phyloP scores from a whole-genome alignment of 2,113 vertebrate genomes.

The Mormyrus iriodes region DNA sequence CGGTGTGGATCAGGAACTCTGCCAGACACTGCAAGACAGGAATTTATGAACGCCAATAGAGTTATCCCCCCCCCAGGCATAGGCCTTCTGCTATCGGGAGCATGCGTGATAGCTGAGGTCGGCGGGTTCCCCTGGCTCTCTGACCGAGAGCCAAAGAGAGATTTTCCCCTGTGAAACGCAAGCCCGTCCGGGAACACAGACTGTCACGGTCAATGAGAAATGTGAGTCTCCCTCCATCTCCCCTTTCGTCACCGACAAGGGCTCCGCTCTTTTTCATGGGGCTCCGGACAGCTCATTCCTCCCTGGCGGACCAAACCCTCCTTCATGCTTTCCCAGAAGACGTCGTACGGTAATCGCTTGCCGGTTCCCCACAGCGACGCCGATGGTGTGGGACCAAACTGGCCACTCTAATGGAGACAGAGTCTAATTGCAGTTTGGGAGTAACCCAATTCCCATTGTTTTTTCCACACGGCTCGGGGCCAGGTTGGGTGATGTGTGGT shows the following conservation, averaged over 20 bases:
- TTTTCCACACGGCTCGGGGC: not conserved
- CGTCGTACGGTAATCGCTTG: not conserved
- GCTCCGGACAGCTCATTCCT: not conserved
- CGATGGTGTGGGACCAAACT: not conserved
- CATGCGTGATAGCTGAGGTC: not conserved
- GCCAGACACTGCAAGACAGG: conserved; percentile 34
- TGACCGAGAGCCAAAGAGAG: conserved; percentile 36
- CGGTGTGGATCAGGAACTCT: not conserved
- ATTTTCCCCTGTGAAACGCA: conserved; percentile 47
- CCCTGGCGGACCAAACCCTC: not conserved
- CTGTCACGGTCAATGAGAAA: conserved; percentile 56
- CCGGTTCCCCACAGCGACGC: not conserved
- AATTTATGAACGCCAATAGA: conserved; percentile 29
- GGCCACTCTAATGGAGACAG: not conserved
- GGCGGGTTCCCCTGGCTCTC: not conserved
- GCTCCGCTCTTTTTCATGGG: not conserved
- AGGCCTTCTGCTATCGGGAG: conserved; percentile 26
- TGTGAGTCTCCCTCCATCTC: conserved; percentile 50
- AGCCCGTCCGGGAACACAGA: conserved; percentile 36
- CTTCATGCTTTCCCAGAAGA: not conserved
- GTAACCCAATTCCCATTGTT: not conserved
- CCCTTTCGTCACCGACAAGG: conserved; percentile 42
- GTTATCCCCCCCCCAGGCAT: conserved; percentile 33
- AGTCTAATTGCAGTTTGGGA: not conserved
- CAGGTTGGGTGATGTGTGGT: not conserved